phyloP scores from a whole-genome alignment of 2,888 invertebrate genomes.

The Athalia circularis region DNA sequence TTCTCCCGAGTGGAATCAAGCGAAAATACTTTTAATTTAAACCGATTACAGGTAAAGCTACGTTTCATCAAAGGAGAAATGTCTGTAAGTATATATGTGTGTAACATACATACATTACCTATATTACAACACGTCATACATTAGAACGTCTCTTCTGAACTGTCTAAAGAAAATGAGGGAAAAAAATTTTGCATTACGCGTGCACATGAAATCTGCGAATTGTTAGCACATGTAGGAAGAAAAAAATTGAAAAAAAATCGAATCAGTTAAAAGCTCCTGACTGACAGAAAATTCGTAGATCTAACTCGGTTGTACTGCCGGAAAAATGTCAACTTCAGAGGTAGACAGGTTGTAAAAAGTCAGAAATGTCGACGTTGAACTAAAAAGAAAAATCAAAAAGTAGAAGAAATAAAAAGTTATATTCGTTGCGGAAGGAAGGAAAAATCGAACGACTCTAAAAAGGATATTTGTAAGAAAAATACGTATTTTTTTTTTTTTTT shows the following conservation, averaged over 20 bases:
- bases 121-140: slow-evolving; percentile 18
- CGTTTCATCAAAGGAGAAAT: slow-evolving; percentile 32
- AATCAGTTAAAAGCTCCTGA: background rate
- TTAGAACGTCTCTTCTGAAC: background rate
- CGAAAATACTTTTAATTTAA: slow-evolving; percentile 39
- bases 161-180: too few relatives aligned
- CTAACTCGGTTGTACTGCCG: background rate
- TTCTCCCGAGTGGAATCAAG: slow-evolving; percentile 23
- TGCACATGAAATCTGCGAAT: too few relatives aligned
- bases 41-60: slow-evolving; percentile 30
- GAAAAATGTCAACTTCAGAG: background rate
- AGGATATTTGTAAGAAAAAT: too few relatives aligned
- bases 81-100: background rate
- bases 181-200: too few relatives aligned
- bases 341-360: background rate
- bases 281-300: too few relatives aligned
- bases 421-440: too few relatives aligned
- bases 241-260: too few relatives aligned
- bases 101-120: slow-evolving; percentile 3
- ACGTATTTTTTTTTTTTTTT: background rate
- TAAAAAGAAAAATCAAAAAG: too few relatives aligned
- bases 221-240: too few relatives aligned
- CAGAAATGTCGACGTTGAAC: too few relatives aligned
- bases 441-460: too few relatives aligned
- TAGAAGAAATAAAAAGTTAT: too few relatives aligned